phyloP scores from a whole-genome alignment of 2,888 invertebrate genomes.

The Scaptomyza cyrtandrae region DNA sequence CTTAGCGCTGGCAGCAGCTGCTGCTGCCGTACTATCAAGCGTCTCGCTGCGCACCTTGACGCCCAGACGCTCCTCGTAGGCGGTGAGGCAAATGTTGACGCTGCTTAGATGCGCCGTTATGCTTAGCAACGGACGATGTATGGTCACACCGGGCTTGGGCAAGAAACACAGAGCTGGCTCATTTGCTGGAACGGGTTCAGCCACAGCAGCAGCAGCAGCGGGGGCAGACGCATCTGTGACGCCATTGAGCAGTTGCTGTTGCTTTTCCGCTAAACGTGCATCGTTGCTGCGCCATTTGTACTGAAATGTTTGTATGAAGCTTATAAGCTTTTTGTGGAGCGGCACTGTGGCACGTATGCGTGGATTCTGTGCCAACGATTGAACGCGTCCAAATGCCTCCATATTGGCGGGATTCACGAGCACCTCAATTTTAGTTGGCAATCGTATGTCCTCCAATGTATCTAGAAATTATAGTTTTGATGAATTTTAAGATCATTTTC shows the following conservation, averaged over 20 bases:
- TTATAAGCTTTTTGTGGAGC: slow-evolving; percentile 89
- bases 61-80: slow-evolving; percentile 90
- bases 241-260: slow-evolving; percentile 24
- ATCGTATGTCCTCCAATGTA: slow-evolving; percentile 89
- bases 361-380: slow-evolving; percentile 95
- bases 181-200: slow-evolving; percentile 7
- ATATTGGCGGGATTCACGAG: slow-evolving; percentile 91
- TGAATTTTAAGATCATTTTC: no score
- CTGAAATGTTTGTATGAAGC: slow-evolving; percentile 90
- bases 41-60: slow-evolving; percentile 85
- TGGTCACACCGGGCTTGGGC: slow-evolving; percentile 87
- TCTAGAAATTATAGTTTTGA: slow-evolving; percentile 80
- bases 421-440: slow-evolving; percentile 91
- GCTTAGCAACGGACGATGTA: slow-evolving; percentile 90
- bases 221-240: neutral
- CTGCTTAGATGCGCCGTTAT: slow-evolving; percentile 91
- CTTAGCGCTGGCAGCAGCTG: slow-evolving; percentile 65
- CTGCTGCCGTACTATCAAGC: slow-evolving; percentile 75
- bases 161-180: slow-evolving; percentile 83
- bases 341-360: slow-evolving; percentile 90
- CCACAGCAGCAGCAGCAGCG: neutral
- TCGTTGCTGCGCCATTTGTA: slow-evolving; percentile 90
- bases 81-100: slow-evolving; percentile 91
- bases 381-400: slow-evolving; percentile 93
- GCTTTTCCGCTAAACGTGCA: slow-evolving; percentile 76